Conservation (phyloP, 2,797 vertebrate species). For the Peromyscus aztecus region DNA sequence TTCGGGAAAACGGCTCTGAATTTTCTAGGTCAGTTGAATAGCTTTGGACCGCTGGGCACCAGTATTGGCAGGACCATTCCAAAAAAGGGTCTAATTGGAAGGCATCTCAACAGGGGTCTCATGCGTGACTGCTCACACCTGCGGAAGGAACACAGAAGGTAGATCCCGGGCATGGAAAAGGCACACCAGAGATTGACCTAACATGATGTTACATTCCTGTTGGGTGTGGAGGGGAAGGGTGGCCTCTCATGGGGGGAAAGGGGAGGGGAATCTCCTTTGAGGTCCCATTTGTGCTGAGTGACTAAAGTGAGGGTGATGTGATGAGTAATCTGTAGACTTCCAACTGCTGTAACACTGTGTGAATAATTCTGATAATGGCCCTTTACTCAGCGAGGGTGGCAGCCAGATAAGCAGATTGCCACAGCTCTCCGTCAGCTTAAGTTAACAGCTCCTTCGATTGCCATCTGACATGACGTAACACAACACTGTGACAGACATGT, state of each 20-base stretch:
- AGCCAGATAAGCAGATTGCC: constrained; percentile 80
- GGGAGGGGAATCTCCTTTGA: constrained; percentile 29
- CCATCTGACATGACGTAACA: constrained; percentile 54
- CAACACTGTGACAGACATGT: background rate
- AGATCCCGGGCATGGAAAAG: background rate
- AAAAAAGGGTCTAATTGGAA: constrained; percentile 64
- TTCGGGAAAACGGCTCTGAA: background rate
- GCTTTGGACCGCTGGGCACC: constrained; percentile 68
- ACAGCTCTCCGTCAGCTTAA: constrained; percentile 61
- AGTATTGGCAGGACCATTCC: constrained; percentile 71
- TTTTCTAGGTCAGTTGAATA: background rate
- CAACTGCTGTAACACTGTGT: constrained; percentile 71
- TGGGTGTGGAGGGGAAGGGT: background rate
- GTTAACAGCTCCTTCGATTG: background rate
- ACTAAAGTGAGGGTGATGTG: constrained; percentile 67
- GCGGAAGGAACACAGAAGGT: background rate
- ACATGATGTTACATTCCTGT: background rate
- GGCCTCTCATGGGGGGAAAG: background rate
- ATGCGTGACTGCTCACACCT: background rate
- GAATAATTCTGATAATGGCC: constrained; percentile 80
- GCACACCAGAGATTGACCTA: background rate
- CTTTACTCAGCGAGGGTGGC: constrained; percentile 72
- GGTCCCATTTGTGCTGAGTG: constrained; percentile 58
- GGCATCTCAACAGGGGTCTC: background rate
- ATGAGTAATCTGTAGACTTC: constrained; percentile 69